Base-by-base conservation (phyloP, 1,140 invertebrate species). In the Sitobion miscanthi region DNA sequence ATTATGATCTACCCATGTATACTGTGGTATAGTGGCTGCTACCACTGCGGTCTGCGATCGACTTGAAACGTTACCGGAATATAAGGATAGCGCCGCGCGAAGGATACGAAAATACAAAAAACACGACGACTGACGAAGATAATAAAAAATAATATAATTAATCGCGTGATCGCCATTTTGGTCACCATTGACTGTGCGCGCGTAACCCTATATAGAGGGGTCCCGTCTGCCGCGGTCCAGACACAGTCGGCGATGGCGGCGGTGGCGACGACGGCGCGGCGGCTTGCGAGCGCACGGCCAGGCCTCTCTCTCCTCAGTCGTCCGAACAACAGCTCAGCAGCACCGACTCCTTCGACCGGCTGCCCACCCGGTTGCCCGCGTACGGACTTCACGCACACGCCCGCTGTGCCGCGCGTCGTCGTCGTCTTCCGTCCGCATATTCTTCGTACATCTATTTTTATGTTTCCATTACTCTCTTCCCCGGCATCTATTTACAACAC, bases 121-220 rank as follows among this genome's bases (percentile, higher is more conserved):
- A 17, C 6, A 35, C 42, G 82, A 38, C 35, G 21, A 83, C 77
- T 42, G 35, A 21, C 6, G 17, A 35, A 2, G 35, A 42, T 35
- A 83, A 42, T 83, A 45, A 42, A 38, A 23, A 42, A 42, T 45
- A 42, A 86, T 86, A 35, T 87, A n/a, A 88, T 52, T 88, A 88
- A 52, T 17, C 49, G 52, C 87, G 30, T 52, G 38, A 85, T 87
- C 42, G 35, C 69, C 90, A 92, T 92, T 93, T 93, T 93, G 91
- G 91, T 83, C 91, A 93, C 91, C 91, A 93, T 45, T 93, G 91
- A 86, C 77, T 82, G 77, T 47, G 91, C 47, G 77, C 91, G 23
- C 21, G 91, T 93, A 93, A 93, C 91, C 91, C 91, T 85, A 93
- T 57, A 86, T 86, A 86, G 77, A 93, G 91, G 91, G 91, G 91